phyloP scores from a whole-genome alignment of 2,113 vertebrate species.

The Neofelis nebulosa region DNA sequence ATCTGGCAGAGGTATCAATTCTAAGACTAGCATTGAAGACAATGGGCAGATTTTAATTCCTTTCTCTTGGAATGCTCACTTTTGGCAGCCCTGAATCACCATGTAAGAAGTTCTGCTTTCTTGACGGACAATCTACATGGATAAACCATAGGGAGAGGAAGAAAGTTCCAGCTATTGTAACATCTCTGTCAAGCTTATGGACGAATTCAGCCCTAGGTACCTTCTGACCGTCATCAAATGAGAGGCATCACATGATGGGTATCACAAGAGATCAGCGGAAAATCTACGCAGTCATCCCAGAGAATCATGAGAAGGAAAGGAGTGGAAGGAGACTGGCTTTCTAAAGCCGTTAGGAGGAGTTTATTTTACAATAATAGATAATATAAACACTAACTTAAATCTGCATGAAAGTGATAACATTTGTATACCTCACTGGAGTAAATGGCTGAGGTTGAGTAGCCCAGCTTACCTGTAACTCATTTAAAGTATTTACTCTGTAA shows the following conservation, averaged over 20 bases:
- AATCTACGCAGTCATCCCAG: neutral
- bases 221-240: neutral
- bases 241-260: neutral
- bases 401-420: neutral
- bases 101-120: neutral
- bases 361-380: neutral
- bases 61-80: neutral
- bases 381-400: neutral
- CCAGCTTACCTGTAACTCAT: neutral
- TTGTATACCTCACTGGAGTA: neutral
- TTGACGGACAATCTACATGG: neutral
- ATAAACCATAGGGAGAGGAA: neutral
- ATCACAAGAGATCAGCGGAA: neutral
- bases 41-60: neutral
- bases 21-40: neutral
- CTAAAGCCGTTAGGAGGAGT: neutral
- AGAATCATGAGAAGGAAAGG: neutral
- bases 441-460: neutral
- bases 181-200: neutral
- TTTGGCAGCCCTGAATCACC: neutral
- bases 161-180: neutral
- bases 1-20: neutral
- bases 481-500: neutral
- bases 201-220: neutral
- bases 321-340: neutral